Percentiles rank a stretch among this genome's conserved stretches.
Evolutionary conservation across 2,888 invertebrate genomes (phyloP).

Genomic region (Carterocephalus palaemon): DNA sequence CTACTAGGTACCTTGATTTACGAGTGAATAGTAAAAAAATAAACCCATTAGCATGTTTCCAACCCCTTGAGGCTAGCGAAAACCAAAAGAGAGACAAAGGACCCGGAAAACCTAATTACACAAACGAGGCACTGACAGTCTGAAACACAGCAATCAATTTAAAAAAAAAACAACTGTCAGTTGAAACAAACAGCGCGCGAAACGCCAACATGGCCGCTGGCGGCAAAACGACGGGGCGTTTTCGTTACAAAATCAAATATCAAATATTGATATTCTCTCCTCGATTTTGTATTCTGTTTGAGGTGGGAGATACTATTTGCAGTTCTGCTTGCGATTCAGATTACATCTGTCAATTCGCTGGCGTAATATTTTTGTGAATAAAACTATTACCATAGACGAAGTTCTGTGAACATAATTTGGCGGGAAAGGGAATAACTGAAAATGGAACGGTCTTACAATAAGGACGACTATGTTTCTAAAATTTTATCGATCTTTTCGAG

Average conservation of each 20-base stretch:
- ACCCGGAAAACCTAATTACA: neutral
- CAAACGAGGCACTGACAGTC: neutral
- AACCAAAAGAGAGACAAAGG: neutral
- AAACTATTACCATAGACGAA: constrained; percentile 32
- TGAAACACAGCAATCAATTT: constrained; percentile 3
- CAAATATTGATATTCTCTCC: constrained; percentile 74
- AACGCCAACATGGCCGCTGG: constrained; percentile 44
- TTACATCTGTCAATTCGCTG: constrained; percentile 49
- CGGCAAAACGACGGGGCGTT: constrained; percentile 36
- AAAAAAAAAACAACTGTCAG: constrained; percentile 29
- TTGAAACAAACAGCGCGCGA: constrained; percentile 33
- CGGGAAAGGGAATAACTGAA: constrained; percentile 32
- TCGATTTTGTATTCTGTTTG: constrained; percentile 72
- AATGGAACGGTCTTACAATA: too few relatives aligned
- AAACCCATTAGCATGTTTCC: too few relatives aligned
- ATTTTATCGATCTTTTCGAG: too few relatives aligned
- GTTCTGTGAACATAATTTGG: constrained; percentile 4
- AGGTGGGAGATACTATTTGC: constrained; percentile 72
- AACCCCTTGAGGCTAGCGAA: neutral
- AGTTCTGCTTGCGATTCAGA: constrained; percentile 53
- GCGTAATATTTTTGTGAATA: constrained; percentile 38
- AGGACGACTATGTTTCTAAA: too few relatives aligned
- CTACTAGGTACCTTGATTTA: too few relatives aligned
- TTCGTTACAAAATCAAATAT: constrained; percentile 75
- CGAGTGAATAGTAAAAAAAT: too few relatives aligned